Conservation (phyloP, 2,888 invertebrate genomes). For the Resseliella maxima region DNA sequence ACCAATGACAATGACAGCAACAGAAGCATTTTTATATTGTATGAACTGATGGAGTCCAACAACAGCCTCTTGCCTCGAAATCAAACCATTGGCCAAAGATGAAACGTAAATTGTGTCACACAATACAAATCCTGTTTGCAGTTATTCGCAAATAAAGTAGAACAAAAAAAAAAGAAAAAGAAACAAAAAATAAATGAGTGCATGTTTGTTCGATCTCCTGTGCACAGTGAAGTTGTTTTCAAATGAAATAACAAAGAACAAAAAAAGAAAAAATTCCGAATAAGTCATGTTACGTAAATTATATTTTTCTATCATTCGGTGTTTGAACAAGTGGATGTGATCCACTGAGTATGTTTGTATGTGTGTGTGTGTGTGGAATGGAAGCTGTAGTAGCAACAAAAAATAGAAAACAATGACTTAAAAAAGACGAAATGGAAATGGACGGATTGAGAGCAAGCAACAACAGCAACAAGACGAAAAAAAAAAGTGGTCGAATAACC, state of each 20-base stretch:
- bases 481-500: not conserved
- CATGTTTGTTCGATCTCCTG: not conserved
- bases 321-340: constrained; percentile 24
- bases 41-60: not conserved
- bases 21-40: no score
- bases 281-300: constrained; percentile 14
- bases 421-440: constrained; percentile 36
- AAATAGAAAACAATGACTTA: constrained; percentile 17
- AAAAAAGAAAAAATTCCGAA: not conserved
- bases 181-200: constrained; percentile 22
- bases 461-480: not conserved
- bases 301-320: constrained; percentile 35
- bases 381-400: not conserved
- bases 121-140: constrained; percentile 45
- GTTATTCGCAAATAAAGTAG: constrained; percentile 20
- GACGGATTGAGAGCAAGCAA: not conserved
- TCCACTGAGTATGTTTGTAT: not conserved
- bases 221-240: not conserved
- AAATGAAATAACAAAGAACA: not conserved
- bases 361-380: not conserved
- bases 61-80: not conserved
- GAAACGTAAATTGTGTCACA: constrained; percentile 31
- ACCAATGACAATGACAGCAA: not conserved
- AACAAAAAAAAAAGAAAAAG: not conserved
- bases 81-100: not conserved